Base-by-base conservation (phyloP, 2,888 invertebrate species). In the Rhamphomyia laevipes region DNA sequence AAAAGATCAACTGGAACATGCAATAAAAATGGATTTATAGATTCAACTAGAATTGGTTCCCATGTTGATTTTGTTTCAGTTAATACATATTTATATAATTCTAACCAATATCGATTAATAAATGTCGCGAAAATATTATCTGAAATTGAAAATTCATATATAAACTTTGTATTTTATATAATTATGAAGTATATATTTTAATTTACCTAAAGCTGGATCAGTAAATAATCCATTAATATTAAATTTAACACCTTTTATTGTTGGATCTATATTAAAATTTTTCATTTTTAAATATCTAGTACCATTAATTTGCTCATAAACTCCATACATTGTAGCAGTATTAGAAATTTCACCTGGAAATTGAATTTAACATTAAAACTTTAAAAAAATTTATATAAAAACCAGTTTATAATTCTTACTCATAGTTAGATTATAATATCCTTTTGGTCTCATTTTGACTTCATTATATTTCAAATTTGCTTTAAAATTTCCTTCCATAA, bases 161-260 rank as follows among this genome's bases (percentile, higher is more conserved):
- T 30, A n/a, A 23, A 31, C 2, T 11, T 15, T n/a, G n/a, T n/a
- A n/a, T 45, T 15, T 33, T 18, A 38, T 35, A 47, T 17, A 40
- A 40, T 35, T 16, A n/a, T 38, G 17, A 17, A 38, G 2, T 9
- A 38, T 9, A 7, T 17, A 38, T 17, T 13, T 11, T 35, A 31
- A 75, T 81, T 77, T 68, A 84, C 84, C 82, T 49, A 84, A 65
- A 38, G 75, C 75, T 2, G 80, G 79, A 58, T 82, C 77, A 48
- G 76, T 73, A 59, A 78, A 75, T 11, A 79, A 60, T 51, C 82
- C 81, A 30, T 71, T 73, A 46, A 82, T 73, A 59, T 73, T 73
- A 21, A 80, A 67, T 51, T 73, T 74, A 76, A 84, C 74, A 51
- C 73, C 73, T 15, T 77, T 77, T 16, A 84, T 71, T 59, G 80